Percentiles rank a stretch among this genome's conserved stretches.
Conservation (phyloP, 2,888 invertebrate species). For the Keiferia lycopersicella region DNA sequence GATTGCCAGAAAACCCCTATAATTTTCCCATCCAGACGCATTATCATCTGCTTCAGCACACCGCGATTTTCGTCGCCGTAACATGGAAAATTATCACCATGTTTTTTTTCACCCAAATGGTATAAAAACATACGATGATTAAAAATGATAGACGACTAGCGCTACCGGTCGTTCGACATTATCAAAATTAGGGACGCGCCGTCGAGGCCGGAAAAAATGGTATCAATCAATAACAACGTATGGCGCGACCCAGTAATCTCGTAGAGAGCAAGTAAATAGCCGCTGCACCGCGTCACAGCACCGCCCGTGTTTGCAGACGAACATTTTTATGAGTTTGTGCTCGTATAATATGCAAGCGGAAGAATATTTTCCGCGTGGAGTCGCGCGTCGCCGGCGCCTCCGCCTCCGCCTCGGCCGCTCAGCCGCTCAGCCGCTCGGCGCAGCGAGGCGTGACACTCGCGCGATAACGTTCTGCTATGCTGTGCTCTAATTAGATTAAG, state of each 20-base stretch:
- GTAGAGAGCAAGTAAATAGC: conserved; percentile 41
- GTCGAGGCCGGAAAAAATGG: conserved; percentile 47
- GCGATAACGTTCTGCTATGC: conserved; percentile 59
- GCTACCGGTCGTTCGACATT: conserved; percentile 44
- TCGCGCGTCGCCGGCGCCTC: conserved; percentile 31
- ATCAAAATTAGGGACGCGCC: conserved; percentile 39
- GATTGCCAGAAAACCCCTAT: conserved; percentile 18
- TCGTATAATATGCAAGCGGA: conserved; percentile 51
- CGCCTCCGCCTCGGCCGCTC: too few species aligned
- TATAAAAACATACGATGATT: conserved; percentile 39
- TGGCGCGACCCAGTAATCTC: conserved; percentile 52
- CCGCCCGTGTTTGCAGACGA: neutral
- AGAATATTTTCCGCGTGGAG: conserved; percentile 57
- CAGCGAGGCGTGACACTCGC: conserved; percentile 56
- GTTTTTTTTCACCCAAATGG: conserved; percentile 22
- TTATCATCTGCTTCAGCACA: conserved; percentile 55
- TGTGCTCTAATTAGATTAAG: conserved; percentile 64
- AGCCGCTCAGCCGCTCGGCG: neutral
- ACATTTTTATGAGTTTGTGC: conserved; percentile 50
- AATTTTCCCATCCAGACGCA: conserved; percentile 44
- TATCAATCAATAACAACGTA: conserved; percentile 63
- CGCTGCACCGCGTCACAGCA: conserved; percentile 41
- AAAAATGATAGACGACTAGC: conserved; percentile 58
- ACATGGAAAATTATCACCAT: conserved; percentile 39
- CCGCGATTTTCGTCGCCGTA: conserved; percentile 44